phyloP scores from a whole-genome alignment of 2,888 invertebrate genomes.

The Tuberolachnus salignus region DNA sequence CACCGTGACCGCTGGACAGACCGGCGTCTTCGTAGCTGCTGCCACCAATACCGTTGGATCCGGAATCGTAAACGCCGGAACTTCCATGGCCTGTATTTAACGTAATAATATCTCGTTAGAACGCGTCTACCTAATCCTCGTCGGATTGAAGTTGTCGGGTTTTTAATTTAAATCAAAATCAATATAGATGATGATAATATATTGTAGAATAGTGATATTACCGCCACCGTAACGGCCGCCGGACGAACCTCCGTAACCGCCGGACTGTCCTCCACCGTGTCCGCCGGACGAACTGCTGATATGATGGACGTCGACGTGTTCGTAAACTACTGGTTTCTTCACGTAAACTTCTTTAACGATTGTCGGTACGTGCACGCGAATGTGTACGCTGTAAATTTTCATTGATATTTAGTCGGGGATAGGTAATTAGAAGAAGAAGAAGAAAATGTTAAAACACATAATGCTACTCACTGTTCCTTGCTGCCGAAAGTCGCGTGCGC shows the following conservation, averaged over 20 bases:
- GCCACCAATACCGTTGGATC: conserved; percentile 22
- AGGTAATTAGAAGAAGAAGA: too few relatives aligned
- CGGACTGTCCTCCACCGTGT: conserved; percentile 8
- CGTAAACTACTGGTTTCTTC: conserved; percentile 39
- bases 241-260: conserved; percentile 11
- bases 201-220: not conserved
- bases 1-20: conserved; percentile 23
- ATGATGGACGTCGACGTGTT: conserved; percentile 34
- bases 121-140: too few relatives aligned
- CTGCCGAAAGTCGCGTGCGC: conserved; percentile 29
- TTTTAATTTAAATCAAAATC: too few relatives aligned
- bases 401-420: too few relatives aligned
- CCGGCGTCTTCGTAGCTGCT: conserved; percentile 23
- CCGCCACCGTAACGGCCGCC: not conserved
- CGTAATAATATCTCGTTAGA: not conserved
- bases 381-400: conserved; percentile 41
- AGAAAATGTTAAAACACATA: too few relatives aligned
- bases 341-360: conserved; percentile 32
- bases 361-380: conserved; percentile 44
- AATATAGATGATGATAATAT: not conserved
- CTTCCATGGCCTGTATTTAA: conserved; percentile 29
- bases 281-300: conserved; percentile 15
- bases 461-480: conserved; percentile 48
- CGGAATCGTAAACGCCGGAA: conserved; percentile 48
- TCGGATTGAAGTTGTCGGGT: too few relatives aligned